Conservation (phyloP, 2,113 vertebrate genomes). For the Sinocyclocheilus maitianheensis region DNA sequence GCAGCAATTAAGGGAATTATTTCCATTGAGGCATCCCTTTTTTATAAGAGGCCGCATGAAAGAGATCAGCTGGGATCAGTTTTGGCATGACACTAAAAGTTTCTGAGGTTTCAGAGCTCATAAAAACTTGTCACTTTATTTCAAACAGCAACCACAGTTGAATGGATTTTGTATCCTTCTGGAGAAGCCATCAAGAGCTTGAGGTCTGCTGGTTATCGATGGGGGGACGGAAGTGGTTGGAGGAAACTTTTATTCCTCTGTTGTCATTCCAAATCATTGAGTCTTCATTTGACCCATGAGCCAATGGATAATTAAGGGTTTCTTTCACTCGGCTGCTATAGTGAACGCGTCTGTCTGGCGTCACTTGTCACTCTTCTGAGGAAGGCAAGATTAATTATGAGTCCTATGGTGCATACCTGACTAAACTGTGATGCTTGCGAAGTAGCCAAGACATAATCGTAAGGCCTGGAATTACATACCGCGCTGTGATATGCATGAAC, state of each 20-base stretch:
- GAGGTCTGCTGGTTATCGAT: constrained; percentile 34
- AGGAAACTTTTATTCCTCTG: constrained; percentile 43
- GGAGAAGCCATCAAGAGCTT: constrained; percentile 69
- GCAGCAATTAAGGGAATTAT: constrained; percentile 64
- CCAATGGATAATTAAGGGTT: constrained; percentile 68
- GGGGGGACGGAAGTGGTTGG: constrained; percentile 35
- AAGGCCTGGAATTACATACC: constrained; percentile 48
- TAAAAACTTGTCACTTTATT: constrained; percentile 79
- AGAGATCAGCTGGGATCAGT: constrained; percentile 47
- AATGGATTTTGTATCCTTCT: constrained; percentile 70
- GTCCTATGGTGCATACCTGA: constrained; percentile 64
- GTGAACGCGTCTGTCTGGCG: constrained; percentile 62
- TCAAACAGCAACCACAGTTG: constrained; percentile 72
- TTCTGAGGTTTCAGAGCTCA: constrained; percentile 76
- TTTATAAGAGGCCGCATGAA: constrained; percentile 70
- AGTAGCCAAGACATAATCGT: constrained; percentile 63
- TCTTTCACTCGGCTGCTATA: constrained; percentile 67
- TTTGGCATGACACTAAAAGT: constrained; percentile 70
- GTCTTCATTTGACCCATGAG: constrained; percentile 64
- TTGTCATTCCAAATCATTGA: constrained; percentile 64
- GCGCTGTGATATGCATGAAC: constrained; percentile 23
- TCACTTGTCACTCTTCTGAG: constrained; percentile 64
- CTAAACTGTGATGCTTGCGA: constrained; percentile 64
- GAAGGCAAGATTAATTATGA: constrained; percentile 67
- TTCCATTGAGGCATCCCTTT: constrained; percentile 65